Evolutionary conservation across 2,797 vertebrate species (phyloP).

Genomic region (Rhyacichthys aspro): DNA sequence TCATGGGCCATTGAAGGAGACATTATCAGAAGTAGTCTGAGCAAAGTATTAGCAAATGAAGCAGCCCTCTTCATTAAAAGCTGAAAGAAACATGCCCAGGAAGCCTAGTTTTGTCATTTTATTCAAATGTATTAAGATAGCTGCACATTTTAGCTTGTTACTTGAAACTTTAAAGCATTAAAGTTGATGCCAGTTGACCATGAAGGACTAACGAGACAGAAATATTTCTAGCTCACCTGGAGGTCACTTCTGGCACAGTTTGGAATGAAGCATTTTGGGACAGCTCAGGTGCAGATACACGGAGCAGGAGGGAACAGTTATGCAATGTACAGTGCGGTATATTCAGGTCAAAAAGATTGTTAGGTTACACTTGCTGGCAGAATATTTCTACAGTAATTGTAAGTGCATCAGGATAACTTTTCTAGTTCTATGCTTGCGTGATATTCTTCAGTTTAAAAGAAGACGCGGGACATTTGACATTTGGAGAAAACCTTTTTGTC

Average conservation of each 20-base stretch:
- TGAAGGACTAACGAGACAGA: not conserved
- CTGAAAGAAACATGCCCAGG: constrained; percentile 4
- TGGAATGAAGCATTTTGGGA: constrained; percentile 1
- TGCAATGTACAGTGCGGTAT: constrained; percentile 15
- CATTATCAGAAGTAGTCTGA: constrained; percentile 28
- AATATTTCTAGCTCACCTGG: constrained; percentile 3
- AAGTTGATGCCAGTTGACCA: not conserved
- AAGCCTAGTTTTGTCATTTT: too few species aligned
- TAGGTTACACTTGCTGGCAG: not conserved
- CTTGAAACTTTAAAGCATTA: not conserved
- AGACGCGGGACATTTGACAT: too few species aligned
- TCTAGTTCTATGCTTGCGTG: too few species aligned
- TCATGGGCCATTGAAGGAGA: constrained; percentile 37
- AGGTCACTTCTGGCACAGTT: constrained; percentile 14
- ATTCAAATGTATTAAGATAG: too few species aligned
- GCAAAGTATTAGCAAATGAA: not conserved
- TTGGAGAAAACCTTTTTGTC: too few species aligned
- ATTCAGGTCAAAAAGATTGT: constrained; percentile 8
- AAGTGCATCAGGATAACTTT: too few species aligned
- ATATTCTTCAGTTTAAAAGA: too few species aligned
- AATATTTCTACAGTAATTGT: too few species aligned
- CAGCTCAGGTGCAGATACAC: constrained; percentile 15
- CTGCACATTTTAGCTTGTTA: not conserved
- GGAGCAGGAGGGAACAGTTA: constrained; percentile 22
- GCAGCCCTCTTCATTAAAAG: not conserved